These are phyloP conservation scores for Galbula dea DNA, from an alignment of 2,113 vertebrate species.

Conservation along the genomic window DNA sequence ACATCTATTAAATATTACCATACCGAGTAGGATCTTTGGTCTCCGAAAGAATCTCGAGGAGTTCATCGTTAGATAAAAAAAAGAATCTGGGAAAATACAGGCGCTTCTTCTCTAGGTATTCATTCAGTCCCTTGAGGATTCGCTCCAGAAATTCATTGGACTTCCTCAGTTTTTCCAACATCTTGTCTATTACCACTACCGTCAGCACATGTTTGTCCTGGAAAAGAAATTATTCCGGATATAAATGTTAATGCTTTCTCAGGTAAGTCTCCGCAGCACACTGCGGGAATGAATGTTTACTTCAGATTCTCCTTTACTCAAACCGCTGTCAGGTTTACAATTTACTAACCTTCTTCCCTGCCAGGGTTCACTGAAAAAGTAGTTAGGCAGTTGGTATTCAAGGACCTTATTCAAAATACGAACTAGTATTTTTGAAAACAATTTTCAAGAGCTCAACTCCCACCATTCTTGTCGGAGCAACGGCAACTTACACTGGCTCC, in stretches of 20 bases:
- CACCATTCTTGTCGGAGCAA: not conserved
- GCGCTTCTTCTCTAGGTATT: constrained; percentile 90
- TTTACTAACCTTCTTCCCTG: not conserved
- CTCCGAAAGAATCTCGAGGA: constrained; percentile 91
- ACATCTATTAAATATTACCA: not conserved
- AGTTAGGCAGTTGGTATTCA: not conserved
- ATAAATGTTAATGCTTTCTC: not conserved
- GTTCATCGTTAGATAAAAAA: constrained; percentile 92
- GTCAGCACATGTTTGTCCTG: constrained; percentile 85
- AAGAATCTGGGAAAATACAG: constrained; percentile 92
- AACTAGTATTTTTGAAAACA: not conserved
- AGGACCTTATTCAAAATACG: not conserved
- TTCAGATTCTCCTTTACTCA: not conserved
- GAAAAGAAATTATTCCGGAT: constrained; percentile 3
- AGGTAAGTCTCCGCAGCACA: not conserved
- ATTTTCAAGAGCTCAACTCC: not conserved
- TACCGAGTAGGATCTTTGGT: constrained; percentile 92
- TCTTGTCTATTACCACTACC: constrained; percentile 80
- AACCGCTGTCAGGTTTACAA: not conserved
- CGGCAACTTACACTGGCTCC: not conserved
- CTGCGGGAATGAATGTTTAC: not conserved
- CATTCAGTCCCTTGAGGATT: constrained; percentile 90
- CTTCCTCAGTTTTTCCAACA: constrained; percentile 83
- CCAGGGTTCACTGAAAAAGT: not conserved
- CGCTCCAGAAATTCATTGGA: constrained; percentile 83